phyloP scores from a whole-genome alignment of 1,140 invertebrate genomes.

The Drosophila busckii region DNA sequence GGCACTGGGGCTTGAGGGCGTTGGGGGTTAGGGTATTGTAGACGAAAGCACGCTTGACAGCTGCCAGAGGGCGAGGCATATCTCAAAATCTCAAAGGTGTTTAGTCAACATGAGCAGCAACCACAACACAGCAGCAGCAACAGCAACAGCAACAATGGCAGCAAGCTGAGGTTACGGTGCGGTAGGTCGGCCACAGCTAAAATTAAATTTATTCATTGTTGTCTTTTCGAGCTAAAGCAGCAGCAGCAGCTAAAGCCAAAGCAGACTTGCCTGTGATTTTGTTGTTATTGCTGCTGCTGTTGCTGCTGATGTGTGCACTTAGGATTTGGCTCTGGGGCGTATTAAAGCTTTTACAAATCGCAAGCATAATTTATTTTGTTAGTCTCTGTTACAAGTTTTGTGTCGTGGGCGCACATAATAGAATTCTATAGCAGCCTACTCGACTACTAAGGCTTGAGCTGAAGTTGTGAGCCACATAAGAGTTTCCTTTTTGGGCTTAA shows the following conservation, averaged over 20 bases:
- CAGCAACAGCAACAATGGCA: constrained; percentile 16
- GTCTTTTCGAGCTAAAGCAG: constrained; percentile 45
- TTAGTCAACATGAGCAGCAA: constrained; percentile 70
- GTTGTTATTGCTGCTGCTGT: constrained; percentile 25
- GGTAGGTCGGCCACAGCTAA: constrained; percentile 68
- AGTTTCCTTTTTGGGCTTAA: neutral
- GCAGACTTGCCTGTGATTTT: constrained; percentile 7
- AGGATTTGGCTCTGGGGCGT: constrained; percentile 70
- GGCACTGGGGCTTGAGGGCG: neutral
- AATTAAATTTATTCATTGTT: constrained; percentile 77
- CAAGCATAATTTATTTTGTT: constrained; percentile 73
- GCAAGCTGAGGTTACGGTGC: constrained; percentile 53
- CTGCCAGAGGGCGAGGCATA: constrained; percentile 61
- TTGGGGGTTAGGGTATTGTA: constrained; percentile 15
- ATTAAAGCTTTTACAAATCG: constrained; percentile 74
- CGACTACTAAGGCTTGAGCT: no score
- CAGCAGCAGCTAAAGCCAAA: constrained; percentile 31
- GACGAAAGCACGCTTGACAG: constrained; percentile 56
- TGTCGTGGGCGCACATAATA: constrained; percentile 11
- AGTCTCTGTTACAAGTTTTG: constrained; percentile 44
- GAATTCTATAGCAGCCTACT: constrained; percentile 14
- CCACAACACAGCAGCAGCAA: constrained; percentile 23
- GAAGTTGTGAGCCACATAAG: neutral
- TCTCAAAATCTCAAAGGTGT: constrained; percentile 66
- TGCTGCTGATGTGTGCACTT: constrained; percentile 52